Evolutionary conservation across 2,797 vertebrate genomes (phyloP).

Genomic region (Otus scops): DNA sequence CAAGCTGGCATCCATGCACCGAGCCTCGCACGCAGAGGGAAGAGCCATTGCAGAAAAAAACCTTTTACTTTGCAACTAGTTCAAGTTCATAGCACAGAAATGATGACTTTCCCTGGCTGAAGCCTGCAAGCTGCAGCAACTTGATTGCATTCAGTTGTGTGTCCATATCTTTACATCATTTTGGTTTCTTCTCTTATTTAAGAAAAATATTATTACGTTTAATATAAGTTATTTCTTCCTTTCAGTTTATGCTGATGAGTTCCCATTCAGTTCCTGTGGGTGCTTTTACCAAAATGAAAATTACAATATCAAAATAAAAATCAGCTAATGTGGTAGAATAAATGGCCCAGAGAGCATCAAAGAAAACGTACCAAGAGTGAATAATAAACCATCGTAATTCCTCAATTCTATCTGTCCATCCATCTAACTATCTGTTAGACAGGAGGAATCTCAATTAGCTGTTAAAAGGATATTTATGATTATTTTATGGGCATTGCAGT

Average conservation of each 20-base stretch:
- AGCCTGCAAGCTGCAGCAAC: not conserved
- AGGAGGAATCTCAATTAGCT: not conserved
- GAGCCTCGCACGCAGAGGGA: not conserved
- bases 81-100: not conserved
- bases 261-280: not conserved
- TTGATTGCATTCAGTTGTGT: not conserved
- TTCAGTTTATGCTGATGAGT: constrained; percentile 15
- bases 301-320: constrained; percentile 35
- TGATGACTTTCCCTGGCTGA: not conserved
- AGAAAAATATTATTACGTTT: not conserved
- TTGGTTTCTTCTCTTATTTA: not conserved
- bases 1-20: not conserved
- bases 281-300: constrained; percentile 10
- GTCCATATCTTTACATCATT: not conserved
- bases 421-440: not conserved
- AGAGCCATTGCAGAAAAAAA: fast-evolving
- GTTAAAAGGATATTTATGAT: not conserved
- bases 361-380: not conserved
- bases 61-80: not conserved
- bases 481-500: not conserved
- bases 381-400: not conserved
- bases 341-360: not conserved
- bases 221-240: not conserved
- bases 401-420: not conserved
- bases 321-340: not conserved